Evolutionary conservation across 2,888 invertebrate genomes (phyloP).

Genomic region (Patella caerulea): DNA sequence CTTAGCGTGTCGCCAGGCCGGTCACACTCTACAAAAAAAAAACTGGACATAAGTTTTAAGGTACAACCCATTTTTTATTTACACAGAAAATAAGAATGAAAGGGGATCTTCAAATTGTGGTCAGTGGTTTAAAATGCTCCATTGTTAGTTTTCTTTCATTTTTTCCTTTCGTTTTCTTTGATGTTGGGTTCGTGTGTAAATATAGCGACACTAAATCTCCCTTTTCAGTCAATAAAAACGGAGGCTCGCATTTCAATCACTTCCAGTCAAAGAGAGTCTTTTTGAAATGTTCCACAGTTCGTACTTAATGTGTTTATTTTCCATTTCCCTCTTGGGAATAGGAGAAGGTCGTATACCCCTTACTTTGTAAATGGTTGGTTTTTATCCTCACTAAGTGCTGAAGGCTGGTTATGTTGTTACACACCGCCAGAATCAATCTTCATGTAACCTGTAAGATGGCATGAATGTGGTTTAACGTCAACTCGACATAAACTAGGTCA

Average conservation of each 20-base stretch:
- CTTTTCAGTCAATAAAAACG: neutral
- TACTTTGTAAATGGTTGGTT: too few species aligned
- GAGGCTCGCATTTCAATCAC: neutral
- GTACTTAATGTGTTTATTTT: neutral
- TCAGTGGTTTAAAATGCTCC: neutral
- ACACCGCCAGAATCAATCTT: too few species aligned
- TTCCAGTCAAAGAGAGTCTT: neutral
- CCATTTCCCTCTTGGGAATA: neutral
- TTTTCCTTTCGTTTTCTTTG: conserved; percentile 1
- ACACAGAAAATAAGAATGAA: too few species aligned
- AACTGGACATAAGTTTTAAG: neutral
- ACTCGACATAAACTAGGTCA: too few species aligned
- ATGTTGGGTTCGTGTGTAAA: neutral
- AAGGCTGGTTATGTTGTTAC: too few species aligned
- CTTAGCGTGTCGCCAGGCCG: neutral
- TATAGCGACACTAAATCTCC: neutral
- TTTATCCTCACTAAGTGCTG: too few species aligned
- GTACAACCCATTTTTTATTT: neutral
- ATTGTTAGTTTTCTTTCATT: neutral
- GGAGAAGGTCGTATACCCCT: neutral
- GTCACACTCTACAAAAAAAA: neutral
- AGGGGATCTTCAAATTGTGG: neutral
- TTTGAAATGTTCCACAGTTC: neutral
- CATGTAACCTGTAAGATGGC: too few species aligned
- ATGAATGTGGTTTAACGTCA: too few species aligned